These are phyloP conservation scores for Pluvianellus socialis DNA, from an alignment of 2,113 vertebrate species.

Conservation along the genomic window DNA sequence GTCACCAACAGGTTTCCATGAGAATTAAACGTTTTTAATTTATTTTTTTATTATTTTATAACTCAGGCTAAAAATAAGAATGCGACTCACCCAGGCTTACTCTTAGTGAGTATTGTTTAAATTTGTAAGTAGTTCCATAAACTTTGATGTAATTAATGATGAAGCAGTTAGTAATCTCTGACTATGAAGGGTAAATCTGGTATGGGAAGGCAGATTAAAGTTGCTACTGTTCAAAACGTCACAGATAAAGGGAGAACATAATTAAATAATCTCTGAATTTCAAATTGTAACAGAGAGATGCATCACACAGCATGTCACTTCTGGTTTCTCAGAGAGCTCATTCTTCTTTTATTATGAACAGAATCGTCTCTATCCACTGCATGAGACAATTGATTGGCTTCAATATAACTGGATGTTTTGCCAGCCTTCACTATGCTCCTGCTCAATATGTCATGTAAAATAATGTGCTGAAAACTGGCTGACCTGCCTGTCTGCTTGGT, in stretches of 20 bases:
- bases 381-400: conserved; percentile 53
- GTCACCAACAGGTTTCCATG: conserved; percentile 78
- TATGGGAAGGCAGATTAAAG: background rate
- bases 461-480: conserved; percentile 36
- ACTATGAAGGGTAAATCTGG: background rate
- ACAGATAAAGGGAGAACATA: conserved; percentile 37
- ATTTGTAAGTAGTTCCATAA: background rate
- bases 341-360: conserved; percentile 65
- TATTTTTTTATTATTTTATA: background rate
- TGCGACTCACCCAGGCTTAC: background rate
- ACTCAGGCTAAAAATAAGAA: conserved; percentile 36
- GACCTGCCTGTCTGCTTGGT: conserved; percentile 22
- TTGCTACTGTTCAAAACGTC: conserved; percentile 41
- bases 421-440: conserved; percentile 59
- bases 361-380: conserved; percentile 66
- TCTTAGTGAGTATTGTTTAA: background rate
- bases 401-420: conserved; percentile 67
- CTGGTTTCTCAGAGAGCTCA: conserved; percentile 57
- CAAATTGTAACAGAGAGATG: conserved; percentile 52
- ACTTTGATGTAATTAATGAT: background rate
- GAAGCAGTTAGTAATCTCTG: background rate
- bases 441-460: conserved; percentile 36
- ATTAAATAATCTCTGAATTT: conserved; percentile 70
- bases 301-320: conserved; percentile 66
- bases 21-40: conserved; percentile 58